Base-by-base conservation (phyloP, 2,113 vertebrate species). In the Lamprologus speciosus region DNA sequence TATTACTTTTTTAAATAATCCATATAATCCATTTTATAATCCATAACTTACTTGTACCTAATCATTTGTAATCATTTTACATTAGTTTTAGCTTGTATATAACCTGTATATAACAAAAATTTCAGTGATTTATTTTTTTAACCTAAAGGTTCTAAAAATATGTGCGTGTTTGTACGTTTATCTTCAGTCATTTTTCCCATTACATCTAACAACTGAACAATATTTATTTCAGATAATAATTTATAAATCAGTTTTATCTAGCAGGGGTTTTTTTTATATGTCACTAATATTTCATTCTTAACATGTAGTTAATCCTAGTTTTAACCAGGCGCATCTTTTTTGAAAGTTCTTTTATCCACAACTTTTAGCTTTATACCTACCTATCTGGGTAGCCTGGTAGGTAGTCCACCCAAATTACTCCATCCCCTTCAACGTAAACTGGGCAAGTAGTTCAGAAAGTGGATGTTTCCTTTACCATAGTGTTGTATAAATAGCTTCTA, bases 221-320 rank as follows among this genome's bases (percentile, higher is more conserved):
- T 28, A 73, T 75, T 47, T 28, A 73, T 47, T 47, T 75, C 35
- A 70, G n/a, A 40, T 28, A 47, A 75, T 47, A 11, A 28, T 73
- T 73, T 73, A 45, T 73, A 47, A 73, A 47, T 45, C 8, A 28
- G 8, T 45, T 26, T 73, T 17, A 73, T 45, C 68, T 73, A 45
- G 23, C 40, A 45, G 31, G 0, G 13, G 0, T 4, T 70, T 70
- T 35, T 70, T 70, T 13, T 21, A 17, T 23, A 9, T 45, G 21
- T 45, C 4, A 4, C 8, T 2, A 0, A 73, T 26, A 0, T 26
- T 45, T 73, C 13, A 70, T 70, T 70, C 65, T 70, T 70, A 40
- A 23, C 37, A 40, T 70, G 37, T 23, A 42, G 68, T 40, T 26
- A 73, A 42, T 23, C 37, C 21, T 45, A 45, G 8, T 45, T 73